phyloP scores from a whole-genome alignment of 2,797 vertebrate species.

The Brachyrhaphis roseni region DNA sequence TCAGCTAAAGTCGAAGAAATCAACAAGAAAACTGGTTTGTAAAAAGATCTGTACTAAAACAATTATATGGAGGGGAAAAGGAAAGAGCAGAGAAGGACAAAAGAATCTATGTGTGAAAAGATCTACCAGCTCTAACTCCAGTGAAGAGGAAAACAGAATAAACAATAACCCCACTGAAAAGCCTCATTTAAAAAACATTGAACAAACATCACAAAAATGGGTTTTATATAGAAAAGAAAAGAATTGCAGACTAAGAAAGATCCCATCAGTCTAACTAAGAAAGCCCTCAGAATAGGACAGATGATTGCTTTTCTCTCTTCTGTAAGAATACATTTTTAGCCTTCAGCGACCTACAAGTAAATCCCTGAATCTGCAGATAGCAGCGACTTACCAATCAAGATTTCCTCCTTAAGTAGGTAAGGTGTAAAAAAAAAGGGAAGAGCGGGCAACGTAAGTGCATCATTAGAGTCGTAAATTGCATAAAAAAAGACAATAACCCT shows the following conservation, averaged over 20 bases:
- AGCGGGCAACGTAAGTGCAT: constrained; percentile 99
- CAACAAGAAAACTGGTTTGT: constrained; percentile 72
- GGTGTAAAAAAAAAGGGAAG: constrained; percentile 99
- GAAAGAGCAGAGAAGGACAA: constrained; percentile 70
- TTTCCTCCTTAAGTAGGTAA: constrained; percentile 99
- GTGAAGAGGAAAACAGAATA: constrained; percentile 75
- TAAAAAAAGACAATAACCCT: constrained; percentile 96
- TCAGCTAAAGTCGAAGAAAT: constrained; percentile 75
- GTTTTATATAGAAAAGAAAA: constrained; percentile 82
- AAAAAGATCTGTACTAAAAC: constrained; percentile 65
- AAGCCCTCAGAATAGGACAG: constrained; percentile 89
- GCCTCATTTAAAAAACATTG: constrained; percentile 80
- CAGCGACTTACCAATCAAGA: constrained; percentile 99
- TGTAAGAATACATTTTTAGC: constrained; percentile 89
- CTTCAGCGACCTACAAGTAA: constrained; percentile 93
- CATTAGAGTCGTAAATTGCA: constrained; percentile 98
- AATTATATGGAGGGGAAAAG: constrained; percentile 77
- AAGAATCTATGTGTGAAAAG: constrained; percentile 66
- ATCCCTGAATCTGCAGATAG: constrained; percentile 97
- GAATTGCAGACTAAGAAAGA: constrained; percentile 84
- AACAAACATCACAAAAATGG: constrained; percentile 85
- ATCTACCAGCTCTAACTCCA: constrained; percentile 75
- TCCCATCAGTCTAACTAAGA: constrained; percentile 85
- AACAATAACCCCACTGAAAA: constrained; percentile 77
- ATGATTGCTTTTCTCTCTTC: constrained; percentile 86